Evolutionary conservation across 2,797 vertebrate species (phyloP).

Genomic region (Neosilurus mollespiculum): DNA sequence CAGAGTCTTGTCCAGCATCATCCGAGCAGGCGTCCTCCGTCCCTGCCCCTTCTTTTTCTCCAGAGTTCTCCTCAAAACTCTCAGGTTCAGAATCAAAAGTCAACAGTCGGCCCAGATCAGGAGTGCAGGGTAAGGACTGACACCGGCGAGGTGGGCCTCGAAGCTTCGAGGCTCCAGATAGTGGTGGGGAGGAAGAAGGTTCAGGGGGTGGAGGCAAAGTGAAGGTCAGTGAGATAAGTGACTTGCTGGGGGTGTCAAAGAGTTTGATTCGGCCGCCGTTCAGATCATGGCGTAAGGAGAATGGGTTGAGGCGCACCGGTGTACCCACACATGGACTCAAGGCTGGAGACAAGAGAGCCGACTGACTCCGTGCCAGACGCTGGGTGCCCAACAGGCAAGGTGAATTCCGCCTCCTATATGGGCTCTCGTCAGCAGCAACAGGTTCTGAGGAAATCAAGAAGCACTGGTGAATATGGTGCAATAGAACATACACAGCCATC

Average conservation of each 20-base stretch:
- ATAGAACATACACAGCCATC: not conserved
- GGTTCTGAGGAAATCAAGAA: conserved; percentile 57
- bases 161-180: conserved; percentile 55
- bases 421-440: conserved; percentile 57
- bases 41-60: not conserved
- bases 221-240: conserved; percentile 75
- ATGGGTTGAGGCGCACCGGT: conserved; percentile 78
- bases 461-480: not conserved
- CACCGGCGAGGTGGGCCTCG: conserved; percentile 69
- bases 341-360: conserved; percentile 71
- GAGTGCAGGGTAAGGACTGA: conserved; percentile 79
- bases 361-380: conserved; percentile 78
- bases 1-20: conserved; percentile 50
- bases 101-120: conserved; percentile 68
- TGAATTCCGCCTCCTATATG: conserved; percentile 66
- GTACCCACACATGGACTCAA: conserved; percentile 59
- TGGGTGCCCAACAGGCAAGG: conserved; percentile 67
- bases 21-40: not conserved
- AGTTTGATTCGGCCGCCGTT: conserved; percentile 84
- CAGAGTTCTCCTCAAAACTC: conserved; percentile 23
- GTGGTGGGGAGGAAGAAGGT: conserved; percentile 60
- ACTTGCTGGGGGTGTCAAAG: conserved; percentile 81
- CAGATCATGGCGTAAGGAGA: conserved; percentile 83
- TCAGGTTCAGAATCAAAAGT: conserved; percentile 32
- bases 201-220: conserved; percentile 68